Evolutionary conservation across 2,113 vertebrate genomes (phyloP).

Genomic region (Xyliphius kryptos): DNA sequence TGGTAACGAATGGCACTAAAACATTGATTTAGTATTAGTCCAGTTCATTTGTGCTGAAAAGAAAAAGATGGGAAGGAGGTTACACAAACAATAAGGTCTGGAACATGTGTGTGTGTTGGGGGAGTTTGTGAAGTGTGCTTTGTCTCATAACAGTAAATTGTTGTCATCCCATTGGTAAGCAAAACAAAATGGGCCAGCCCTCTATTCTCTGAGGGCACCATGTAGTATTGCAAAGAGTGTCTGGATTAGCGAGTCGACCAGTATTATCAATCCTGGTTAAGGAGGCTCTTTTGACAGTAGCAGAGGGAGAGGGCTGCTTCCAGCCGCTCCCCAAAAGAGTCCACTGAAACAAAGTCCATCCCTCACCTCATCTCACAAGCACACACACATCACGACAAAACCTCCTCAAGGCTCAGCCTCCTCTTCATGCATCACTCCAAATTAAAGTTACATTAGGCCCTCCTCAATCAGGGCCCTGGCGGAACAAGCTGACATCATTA

Average conservation of each 20-base stretch:
- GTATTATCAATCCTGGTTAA: slow-evolving; percentile 99
- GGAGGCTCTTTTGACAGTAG: slow-evolving; percentile 81
- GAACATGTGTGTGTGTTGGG: slow-evolving; percentile 47
- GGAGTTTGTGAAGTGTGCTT: slow-evolving; percentile 50
- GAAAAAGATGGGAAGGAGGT: slow-evolving; percentile 38
- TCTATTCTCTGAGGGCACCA: slow-evolving; percentile 91
- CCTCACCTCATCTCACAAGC: slow-evolving; percentile 66
- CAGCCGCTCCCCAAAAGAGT: slow-evolving; percentile 87
- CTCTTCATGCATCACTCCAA: slow-evolving; percentile 99
- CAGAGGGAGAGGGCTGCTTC: slow-evolving; percentile 68
- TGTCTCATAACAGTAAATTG: slow-evolving; percentile 64
- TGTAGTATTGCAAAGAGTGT: slow-evolving; percentile 78
- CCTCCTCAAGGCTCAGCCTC: slow-evolving; percentile 76
- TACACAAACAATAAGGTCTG: slow-evolving; percentile 46
- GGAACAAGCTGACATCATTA: slow-evolving; percentile 97
- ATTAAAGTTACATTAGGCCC: slow-evolving; percentile 99
- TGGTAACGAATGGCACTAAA: slow-evolving; percentile 62
- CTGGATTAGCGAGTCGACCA: slow-evolving; percentile 66
- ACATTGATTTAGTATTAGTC: slow-evolving; percentile 73
- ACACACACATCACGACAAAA: slow-evolving; percentile 48
- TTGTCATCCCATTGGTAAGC: slow-evolving; percentile 61
- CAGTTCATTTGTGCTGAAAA: slow-evolving; percentile 66
- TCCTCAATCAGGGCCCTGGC: slow-evolving; percentile 92
- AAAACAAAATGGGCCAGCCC: slow-evolving; percentile 85
- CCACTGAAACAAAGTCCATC: slow-evolving; percentile 73